These are phyloP conservation scores for Enteromius unitaeniatus DNA, from an alignment of 2,797 vertebrate genomes.

Conservation along the genomic window DNA sequence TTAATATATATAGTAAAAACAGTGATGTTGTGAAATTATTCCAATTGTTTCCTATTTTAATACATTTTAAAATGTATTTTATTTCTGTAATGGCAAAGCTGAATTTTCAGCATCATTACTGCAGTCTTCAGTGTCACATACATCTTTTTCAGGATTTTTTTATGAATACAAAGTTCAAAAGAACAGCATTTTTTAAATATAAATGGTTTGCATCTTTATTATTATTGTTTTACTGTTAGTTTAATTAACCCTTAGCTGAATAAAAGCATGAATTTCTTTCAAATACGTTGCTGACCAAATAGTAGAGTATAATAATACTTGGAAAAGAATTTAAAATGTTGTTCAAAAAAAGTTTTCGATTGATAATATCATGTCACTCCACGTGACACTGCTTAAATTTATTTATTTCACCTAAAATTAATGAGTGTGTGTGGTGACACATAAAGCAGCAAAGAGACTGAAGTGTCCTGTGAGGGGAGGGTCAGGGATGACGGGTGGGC, in stretches of 20 bases:
- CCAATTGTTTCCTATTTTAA: neutral
- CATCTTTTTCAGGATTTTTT: neutral
- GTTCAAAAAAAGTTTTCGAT: neutral
- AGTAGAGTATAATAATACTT: neutral
- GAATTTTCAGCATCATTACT: neutral
- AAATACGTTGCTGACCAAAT: neutral
- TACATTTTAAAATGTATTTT: neutral
- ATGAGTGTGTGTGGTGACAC: slow-evolving; percentile 46
- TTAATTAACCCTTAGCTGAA: neutral
- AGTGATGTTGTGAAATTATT: neutral
- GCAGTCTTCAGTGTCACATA: neutral
- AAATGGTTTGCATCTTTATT: neutral
- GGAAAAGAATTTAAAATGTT: neutral
- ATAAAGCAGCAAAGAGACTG: slow-evolving; percentile 60
- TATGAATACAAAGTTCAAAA: neutral
- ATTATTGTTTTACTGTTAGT: neutral
- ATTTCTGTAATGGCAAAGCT: neutral
- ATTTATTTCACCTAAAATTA: neutral
- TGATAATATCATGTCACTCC: neutral
- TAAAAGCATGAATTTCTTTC: neutral
- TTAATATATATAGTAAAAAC: neutral
- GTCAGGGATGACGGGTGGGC: slow-evolving; percentile 51
- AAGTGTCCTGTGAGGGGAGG: slow-evolving; percentile 53
- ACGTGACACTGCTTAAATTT: neutral
- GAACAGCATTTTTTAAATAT: neutral